Base-by-base conservation (phyloP, 2,113 vertebrate genomes). In the Psilopogon haemacephalus region DNA sequence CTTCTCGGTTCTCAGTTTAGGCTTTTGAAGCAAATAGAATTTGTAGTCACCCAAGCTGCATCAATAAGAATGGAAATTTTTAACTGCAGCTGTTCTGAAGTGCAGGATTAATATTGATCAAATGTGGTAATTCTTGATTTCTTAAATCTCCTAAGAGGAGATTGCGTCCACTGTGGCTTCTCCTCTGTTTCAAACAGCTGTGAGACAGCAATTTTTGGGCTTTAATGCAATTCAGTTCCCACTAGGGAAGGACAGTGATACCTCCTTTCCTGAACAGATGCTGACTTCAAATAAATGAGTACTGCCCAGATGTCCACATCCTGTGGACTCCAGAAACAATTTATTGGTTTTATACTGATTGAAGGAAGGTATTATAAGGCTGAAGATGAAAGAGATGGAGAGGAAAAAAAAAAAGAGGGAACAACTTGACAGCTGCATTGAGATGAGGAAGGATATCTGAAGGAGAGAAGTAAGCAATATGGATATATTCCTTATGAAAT, bases 381-480 rank as follows among this genome's bases (percentile, higher is more conserved):
- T 86, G 70, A 50, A 72, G 64, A 83, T 27, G 28, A 63, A 73
- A 89, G 73, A 60, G 14, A 30, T 14, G 11, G 6, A 65, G 44
- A 73, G 30, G 24, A 58, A 32, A 72, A 42, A 60, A 67, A n/a
- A 68, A 42, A 55, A 68, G 24, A 64, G 32, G 18, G 46, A 62
- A 50, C 0, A 1, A 50, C 24, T 37, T 52, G 55, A 52, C 0
- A 2, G 35, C 13, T 23, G 15, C 23, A 15, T 50, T 21, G 63
- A 68, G 32, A 64, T 70, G 26, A 73, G n/a, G 16, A 86, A 68
- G 33, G 27, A 35, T 55, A 37, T 27, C 32, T 28, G 50, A 75
- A 26, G 46, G 46, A 74, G 38, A 78, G 15, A 79, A 69, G 28
- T 54, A 83, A 87, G 59, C 11, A 73, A 9, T 48, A 33, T 69